Evolutionary conservation across 2,797 vertebrate genomes (phyloP), one percentile per base, ranked within the genome.

Genomic region (Periophthalmus magnuspinnatus): DNA sequence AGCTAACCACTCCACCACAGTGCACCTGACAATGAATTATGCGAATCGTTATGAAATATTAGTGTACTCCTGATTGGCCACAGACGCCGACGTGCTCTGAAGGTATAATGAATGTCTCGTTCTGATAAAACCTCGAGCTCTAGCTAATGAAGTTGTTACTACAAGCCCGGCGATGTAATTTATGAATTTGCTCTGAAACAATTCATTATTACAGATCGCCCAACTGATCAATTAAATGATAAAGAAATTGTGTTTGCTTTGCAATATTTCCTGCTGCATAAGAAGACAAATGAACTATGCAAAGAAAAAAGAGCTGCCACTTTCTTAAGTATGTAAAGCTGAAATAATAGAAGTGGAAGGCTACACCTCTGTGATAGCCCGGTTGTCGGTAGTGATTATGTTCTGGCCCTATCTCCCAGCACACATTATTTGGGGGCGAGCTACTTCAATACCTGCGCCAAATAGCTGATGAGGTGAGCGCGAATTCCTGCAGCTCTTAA

Each of bases 161-260:
- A 89, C 89, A 89, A 21, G 81, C 84, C 65, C 71, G 33, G 67
- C 79, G 73, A 78, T 74, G 77, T 85, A 88, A 87, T 89, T 91
- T 87, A 83, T 77, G 73, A 85, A 88, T 89, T 82, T 86, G 79
- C 81, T 78, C 75, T 33, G 84, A 89, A 92, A 90, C 84, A 86
- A 87, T 89, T 91, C 74, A 91, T 88, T 91, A 90, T 90, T 91
- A 86, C 84, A 83, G 84, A 81, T 87, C 72, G 79, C 72, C 81
- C 84, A 58, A 52, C 83, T 80, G 89, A 92, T 92, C 90, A 92
- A 91, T 91, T 92, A 92, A 90, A 88, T 87, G 90, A 91, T 91
- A 90, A 83, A 82, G 80, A 77, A 76, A 85, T 68, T 65, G 65
- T 81, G 84, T 91, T 89, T 87, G 80, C 82, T 81, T 83, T 70